These are phyloP conservation scores for Porites australiensis DNA, from an alignment of 64 coral and sea anemone genomes.

Conservation along the genomic window DNA sequence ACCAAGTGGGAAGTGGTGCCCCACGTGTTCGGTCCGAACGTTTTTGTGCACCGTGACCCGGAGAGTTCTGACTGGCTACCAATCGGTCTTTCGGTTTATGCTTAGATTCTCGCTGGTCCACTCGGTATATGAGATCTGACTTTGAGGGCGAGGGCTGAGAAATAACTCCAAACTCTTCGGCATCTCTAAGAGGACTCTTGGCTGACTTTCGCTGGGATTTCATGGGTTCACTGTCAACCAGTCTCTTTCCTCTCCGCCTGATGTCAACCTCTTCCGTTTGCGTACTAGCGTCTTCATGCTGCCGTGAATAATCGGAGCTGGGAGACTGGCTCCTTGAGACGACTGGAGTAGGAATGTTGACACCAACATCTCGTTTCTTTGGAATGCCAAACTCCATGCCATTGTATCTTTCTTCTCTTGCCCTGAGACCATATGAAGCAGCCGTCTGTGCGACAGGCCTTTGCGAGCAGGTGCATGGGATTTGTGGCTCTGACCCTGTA, in stretches of 20 bases:
- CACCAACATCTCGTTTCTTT: conserved; percentile 44
- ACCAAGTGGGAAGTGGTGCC: conserved; percentile 69
- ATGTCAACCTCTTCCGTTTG: conserved; percentile 1
- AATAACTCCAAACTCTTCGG: conserved; percentile 25
- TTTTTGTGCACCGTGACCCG: neutral
- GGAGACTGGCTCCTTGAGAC: neutral
- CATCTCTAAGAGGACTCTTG: neutral
- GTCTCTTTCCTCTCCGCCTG: neutral
- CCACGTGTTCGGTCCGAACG: conserved; percentile 7
- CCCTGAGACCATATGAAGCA: neutral
- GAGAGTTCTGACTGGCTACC: conserved; percentile 68
- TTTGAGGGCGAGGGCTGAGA: conserved; percentile 27
- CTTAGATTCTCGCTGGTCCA: conserved; percentile 7
- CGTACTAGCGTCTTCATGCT: conserved; percentile 25
- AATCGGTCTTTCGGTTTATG: conserved; percentile 44
- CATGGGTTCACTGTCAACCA: neutral
- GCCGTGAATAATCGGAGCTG: neutral
- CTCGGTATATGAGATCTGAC: neutral
- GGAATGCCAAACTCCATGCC: neutral
- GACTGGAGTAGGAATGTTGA: conserved; percentile 61
- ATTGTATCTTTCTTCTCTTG: neutral
- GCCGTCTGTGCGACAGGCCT: neutral
- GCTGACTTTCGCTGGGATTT: neutral
- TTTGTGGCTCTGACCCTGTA: neutral
- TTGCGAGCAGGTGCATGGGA: conserved; percentile 30